phyloP scores from a whole-genome alignment of 2,888 invertebrate genomes.

The Nebria salina region DNA sequence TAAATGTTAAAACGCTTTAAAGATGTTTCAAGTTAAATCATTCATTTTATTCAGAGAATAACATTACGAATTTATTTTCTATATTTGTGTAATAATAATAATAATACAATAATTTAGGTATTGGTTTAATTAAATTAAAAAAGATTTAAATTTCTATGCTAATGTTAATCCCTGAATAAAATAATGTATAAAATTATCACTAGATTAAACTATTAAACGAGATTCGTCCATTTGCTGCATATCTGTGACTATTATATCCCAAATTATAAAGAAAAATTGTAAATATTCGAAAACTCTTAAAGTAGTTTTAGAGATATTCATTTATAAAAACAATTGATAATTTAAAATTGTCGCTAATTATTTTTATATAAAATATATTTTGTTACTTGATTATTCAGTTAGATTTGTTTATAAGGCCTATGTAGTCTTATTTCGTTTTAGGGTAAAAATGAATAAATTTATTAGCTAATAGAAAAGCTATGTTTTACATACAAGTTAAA shows the following conservation, averaged over 20 bases:
- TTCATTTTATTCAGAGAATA: conserved; percentile 5
- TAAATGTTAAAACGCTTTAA: conserved; percentile 24
- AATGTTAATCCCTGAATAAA: conserved; percentile 37
- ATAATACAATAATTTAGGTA: no score
- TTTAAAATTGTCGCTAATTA: neutral
- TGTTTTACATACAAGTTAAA: no score
- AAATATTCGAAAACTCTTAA: neutral
- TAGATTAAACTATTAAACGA: conserved; percentile 11
- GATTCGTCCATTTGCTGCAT: conserved; percentile 56
- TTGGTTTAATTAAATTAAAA: no score
- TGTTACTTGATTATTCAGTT: neutral
- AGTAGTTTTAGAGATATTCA: neutral
- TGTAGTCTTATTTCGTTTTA: neutral
- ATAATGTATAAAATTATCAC: conserved; percentile 46
- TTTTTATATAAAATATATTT: neutral
- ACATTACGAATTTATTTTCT: neutral
- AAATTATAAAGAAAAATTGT: conserved; percentile 48
- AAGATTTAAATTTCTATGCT: no score
- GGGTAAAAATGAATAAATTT: neutral
- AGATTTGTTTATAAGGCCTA: neutral
- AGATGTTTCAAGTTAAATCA: conserved; percentile 17
- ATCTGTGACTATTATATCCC: conserved; percentile 53
- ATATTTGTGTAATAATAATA: neutral
- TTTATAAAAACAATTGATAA: neutral
- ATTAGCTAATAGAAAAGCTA: no score